A percentile compares a stretch with the other conserved stretches of the same genome.
Conservation (phyloP, 2,888 invertebrate species). For the Ochlodes sylvanus region DNA sequence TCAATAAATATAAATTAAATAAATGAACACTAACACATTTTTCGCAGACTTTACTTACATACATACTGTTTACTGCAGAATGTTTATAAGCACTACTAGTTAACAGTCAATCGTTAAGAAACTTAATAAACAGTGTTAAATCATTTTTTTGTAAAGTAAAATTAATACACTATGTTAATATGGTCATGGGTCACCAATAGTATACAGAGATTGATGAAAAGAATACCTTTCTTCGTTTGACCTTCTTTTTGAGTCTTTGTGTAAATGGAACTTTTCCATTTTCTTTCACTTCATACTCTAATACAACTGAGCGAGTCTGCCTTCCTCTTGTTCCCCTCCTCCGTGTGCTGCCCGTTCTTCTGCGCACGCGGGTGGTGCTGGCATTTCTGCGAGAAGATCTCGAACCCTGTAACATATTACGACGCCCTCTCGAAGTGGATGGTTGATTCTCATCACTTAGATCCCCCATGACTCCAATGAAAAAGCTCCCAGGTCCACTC, state of each 20-base stretch:
- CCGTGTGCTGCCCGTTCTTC: conserved; percentile 50
- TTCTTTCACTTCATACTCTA: conserved; percentile 87
- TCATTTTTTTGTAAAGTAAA: too few relatives aligned
- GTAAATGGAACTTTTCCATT: conserved; percentile 87
- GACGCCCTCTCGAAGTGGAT: conserved; percentile 57
- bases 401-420: conserved; percentile 44
- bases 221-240: conserved; percentile 66
- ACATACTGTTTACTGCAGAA: too few relatives aligned
- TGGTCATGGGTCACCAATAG: too few relatives aligned
- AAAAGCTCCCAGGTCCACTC: not conserved
- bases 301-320: conserved; percentile 85
- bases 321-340: conserved; percentile 65
- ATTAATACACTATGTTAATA: too few relatives aligned
- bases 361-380: conserved; percentile 20
- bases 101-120: too few relatives aligned
- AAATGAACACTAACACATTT: too few relatives aligned
- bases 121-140: too few relatives aligned
- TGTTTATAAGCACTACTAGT: too few relatives aligned
- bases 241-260: conserved; percentile 73
- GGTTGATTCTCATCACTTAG: conserved; percentile 51
- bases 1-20: too few relatives aligned
- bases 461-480: conserved; percentile 39
- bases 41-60: too few relatives aligned
- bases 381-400: conserved; percentile 42
- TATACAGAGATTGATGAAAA: not conserved